Conservation (phyloP, 2,797 vertebrate species). For the Platyrinchus mystaceus region DNA sequence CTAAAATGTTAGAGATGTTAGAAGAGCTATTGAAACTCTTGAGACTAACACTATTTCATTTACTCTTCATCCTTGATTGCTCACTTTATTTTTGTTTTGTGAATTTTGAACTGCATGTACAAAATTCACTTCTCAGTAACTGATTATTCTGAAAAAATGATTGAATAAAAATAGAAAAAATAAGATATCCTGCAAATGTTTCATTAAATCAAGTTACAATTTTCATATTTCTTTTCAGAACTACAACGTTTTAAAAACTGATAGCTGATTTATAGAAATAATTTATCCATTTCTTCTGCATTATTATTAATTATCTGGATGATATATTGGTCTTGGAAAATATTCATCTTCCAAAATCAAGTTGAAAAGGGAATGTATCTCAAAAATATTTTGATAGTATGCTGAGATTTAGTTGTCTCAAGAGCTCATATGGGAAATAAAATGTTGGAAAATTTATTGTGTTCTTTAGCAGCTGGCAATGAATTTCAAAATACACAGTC, state of each 20-base stretch:
- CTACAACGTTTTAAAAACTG: slow-evolving; percentile 26
- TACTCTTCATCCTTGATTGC: slow-evolving; percentile 8
- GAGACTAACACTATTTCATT: not conserved
- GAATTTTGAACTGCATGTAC: not conserved
- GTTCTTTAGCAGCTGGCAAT: slow-evolving; percentile 30
- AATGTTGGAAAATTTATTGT: slow-evolving; percentile 35
- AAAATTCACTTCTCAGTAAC: not conserved
- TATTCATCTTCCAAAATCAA: slow-evolving; percentile 43
- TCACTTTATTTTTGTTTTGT: not conserved
- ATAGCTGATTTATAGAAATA: slow-evolving; percentile 20
- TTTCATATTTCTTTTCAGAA: slow-evolving; percentile 47
- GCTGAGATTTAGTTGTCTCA: slow-evolving; percentile 41
- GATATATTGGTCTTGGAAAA: slow-evolving; percentile 22
- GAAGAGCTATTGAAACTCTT: not conserved
- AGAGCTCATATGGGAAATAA: slow-evolving; percentile 12
- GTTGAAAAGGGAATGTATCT: slow-evolving; percentile 33
- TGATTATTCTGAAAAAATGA: not conserved
- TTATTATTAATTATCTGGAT: slow-evolving; percentile 40
- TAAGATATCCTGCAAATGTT: slow-evolving; percentile 5
- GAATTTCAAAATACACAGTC: slow-evolving; percentile 13
- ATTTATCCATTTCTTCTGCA: slow-evolving; percentile 11
- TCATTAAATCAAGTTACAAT: slow-evolving; percentile 62
- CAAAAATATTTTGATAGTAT: slow-evolving; percentile 14
- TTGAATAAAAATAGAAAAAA: slow-evolving; percentile 19
- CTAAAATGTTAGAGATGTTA: not conserved